Evolutionary conservation across 2,113 vertebrate genomes (phyloP), one percentile per base, ranked within the genome.

Genomic region (Puffinus mauretanicus): DNA sequence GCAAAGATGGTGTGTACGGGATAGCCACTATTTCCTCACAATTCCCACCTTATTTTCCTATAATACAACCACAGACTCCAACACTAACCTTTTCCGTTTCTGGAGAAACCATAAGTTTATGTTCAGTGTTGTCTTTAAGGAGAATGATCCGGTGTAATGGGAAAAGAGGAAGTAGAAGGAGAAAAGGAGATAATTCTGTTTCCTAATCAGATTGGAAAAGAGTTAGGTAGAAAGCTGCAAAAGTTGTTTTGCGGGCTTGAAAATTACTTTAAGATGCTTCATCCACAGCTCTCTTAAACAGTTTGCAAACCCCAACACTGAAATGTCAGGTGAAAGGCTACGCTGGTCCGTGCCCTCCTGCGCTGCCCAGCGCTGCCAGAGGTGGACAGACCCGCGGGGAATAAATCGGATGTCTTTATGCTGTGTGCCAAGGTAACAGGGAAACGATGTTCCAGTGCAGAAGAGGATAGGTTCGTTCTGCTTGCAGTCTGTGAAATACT

Each of bases 291-390:
- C 69, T 22, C 46, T 67, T 26, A 36, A 72, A 18, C 11, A 55
- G 49, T 69, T 52, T 72, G 32, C 51, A 54, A 47, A 57, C 36
- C 5, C 13, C 29, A 36, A 1, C 6, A 5, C 24, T 27, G 25
- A 83, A 81, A 61, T 38, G 3, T 47, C 38, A 57, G 57, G 40
- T 47, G 26, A 67, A 65, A 65, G 29, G 27, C 58, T 81, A 0
- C 0, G 0, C 40, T 49, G 49, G 7, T 84, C 42, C 4, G 2
- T 66, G 57, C 36, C 25, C 51, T 61, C 49, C 32, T 61, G 84
- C 14, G 1, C 30, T 66, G 65, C 47, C 40, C 51, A 29, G 67
- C 0, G 4, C 62, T 64, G 27, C 46, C 69, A 36, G 60, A 44
- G 65, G 9, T 13, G 40, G 55, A 24, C 29, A 52, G 55, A 82